These are phyloP conservation scores for Nasonia vitripennis DNA, from an alignment of 1,140 invertebrate genomes.

Conservation along the genomic window DNA sequence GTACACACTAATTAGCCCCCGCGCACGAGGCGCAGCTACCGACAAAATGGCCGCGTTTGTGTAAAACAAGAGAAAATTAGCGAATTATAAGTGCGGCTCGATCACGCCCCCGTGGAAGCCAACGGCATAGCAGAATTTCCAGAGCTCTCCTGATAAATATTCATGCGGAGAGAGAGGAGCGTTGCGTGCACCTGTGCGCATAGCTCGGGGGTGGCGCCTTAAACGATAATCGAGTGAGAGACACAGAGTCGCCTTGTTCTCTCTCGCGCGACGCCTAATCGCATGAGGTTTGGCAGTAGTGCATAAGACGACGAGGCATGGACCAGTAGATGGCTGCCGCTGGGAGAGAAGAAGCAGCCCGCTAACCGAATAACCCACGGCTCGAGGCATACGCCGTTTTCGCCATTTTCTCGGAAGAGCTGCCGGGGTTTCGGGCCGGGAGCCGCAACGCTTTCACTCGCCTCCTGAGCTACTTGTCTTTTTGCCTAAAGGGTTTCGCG, in stretches of 20 bases:
- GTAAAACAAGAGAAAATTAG: slow-evolving; percentile 19
- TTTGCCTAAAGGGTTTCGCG: background rate
- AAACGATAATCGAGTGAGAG: slow-evolving; percentile 44
- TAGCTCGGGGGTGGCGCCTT: slow-evolving; percentile 14
- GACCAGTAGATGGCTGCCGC: background rate
- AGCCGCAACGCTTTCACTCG: slow-evolving; percentile 31
- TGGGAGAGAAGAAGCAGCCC: slow-evolving; percentile 26
- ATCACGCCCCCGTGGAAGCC: background rate
- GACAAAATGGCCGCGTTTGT: background rate
- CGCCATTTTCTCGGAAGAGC: slow-evolving; percentile 39
- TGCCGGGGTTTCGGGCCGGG: background rate
- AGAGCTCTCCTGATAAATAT: slow-evolving; percentile 63
- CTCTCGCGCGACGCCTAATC: slow-evolving; percentile 8
- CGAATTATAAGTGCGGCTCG: background rate
- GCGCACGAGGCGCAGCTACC: background rate
- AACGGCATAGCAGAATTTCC: slow-evolving; percentile 5
- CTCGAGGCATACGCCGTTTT: slow-evolving; percentile 50
- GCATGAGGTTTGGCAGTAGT: background rate
- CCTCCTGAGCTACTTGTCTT: slow-evolving; percentile 7
- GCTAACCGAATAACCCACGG: slow-evolving; percentile 59
- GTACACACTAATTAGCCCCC: background rate
- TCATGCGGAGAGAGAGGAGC: slow-evolving; percentile 56
- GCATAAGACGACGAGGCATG: background rate
- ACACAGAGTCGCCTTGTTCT: slow-evolving; percentile 12
- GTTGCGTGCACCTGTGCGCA: slow-evolving; percentile 14